phyloP scores from a whole-genome alignment of 2,113 vertebrate genomes.

The Romanogobio albipinnatus region DNA sequence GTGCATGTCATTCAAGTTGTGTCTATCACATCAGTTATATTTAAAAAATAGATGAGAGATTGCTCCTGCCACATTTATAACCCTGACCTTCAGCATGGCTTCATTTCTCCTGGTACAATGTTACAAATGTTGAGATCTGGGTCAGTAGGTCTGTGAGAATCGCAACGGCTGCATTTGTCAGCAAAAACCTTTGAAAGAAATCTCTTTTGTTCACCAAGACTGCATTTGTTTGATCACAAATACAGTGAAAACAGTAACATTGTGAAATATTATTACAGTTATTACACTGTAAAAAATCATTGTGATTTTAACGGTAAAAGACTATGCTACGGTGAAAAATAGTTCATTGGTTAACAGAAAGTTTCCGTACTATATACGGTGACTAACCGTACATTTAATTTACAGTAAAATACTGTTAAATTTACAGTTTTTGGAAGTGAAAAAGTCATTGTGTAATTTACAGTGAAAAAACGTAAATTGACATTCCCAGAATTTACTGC shows the following conservation, averaged over 20 bases:
- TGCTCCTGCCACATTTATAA: not conserved
- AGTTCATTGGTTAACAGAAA: no score
- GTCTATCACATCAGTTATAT: not conserved
- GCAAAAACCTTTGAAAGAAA: not conserved
- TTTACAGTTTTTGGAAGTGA: no score
- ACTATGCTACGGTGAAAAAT: no score
- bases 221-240: not conserved
- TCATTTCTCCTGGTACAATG: not conserved
- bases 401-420: no score
- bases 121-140: not conserved
- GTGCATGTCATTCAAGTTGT: not conserved
- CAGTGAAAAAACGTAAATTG: no score
- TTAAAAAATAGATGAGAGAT: not conserved
- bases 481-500: no score
- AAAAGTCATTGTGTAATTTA: no score
- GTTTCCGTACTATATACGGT: no score
- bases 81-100: not conserved
- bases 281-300: no score
- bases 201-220: not conserved
- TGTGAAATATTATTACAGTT: not conserved
- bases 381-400: no score
- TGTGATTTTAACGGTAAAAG: no score
- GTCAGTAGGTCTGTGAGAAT: not conserved
- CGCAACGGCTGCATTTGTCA: not conserved
- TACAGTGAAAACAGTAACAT: not conserved